A percentile compares a stretch with the other conserved stretches of the same genome.
phyloP scores from a whole-genome alignment of 2,888 invertebrate genomes.

The Drosophila merina region DNA sequence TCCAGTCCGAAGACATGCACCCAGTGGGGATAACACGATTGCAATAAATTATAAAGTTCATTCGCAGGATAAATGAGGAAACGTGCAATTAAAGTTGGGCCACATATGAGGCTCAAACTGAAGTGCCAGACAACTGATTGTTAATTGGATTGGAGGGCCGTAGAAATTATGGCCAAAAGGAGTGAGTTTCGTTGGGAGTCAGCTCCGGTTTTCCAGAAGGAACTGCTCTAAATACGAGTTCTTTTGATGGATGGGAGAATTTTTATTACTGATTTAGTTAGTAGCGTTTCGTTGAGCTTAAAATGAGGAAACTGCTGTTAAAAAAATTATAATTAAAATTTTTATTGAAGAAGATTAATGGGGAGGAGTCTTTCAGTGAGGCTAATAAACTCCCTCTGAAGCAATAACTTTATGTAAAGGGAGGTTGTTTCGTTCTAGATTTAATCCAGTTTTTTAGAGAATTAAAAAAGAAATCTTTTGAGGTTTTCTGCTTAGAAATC shows the following conservation, averaged over 20 bases:
- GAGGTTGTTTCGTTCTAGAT: no score
- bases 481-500: no score
- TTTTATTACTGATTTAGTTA: neutral
- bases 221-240: neutral
- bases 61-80: slow-evolving; percentile 48
- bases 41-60: slow-evolving; percentile 69
- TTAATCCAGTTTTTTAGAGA: no score
- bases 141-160: slow-evolving; percentile 36
- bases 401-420: no score
- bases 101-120: slow-evolving; percentile 49
- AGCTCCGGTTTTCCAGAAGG: neutral
- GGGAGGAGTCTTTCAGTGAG: no score
- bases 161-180: slow-evolving; percentile 23
- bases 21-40: slow-evolving; percentile 55
- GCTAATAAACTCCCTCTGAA: no score
- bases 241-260: neutral
- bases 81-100: slow-evolving; percentile 68
- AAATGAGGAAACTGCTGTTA: neutral
- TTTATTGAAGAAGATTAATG: neutral
- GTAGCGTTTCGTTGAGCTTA: neutral
- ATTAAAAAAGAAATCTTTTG: no score
- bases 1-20: neutral
- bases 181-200: neutral
- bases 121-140: slow-evolving; percentile 36
- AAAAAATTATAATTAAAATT: neutral